Evolutionary conservation across 2,797 vertebrate genomes (phyloP).

Genomic region (Lutjanus argentimaculatus): DNA sequence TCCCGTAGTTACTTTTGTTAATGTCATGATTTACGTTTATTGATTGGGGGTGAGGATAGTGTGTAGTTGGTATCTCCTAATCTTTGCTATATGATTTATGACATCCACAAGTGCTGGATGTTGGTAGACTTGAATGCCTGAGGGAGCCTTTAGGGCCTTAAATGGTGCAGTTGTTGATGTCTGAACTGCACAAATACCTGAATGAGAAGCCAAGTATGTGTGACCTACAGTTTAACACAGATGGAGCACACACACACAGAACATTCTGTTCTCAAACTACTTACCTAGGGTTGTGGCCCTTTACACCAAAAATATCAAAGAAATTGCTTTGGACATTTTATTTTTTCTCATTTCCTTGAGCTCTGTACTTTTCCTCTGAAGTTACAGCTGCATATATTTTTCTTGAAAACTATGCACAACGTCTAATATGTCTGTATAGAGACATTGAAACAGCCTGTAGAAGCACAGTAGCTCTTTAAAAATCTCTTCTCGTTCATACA

Average conservation of each 20-base stretch:
- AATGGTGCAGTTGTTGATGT: constrained; percentile 59
- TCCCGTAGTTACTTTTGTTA: not conserved
- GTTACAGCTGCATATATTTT: constrained; percentile 4
- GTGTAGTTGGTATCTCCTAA: constrained; percentile 1
- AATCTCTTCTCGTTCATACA: not conserved
- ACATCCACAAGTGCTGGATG: constrained; percentile 1
- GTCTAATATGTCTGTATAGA: not conserved
- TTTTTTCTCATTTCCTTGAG: constrained; percentile 29
- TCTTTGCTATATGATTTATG: constrained; percentile 18
- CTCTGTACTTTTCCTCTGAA: not conserved
- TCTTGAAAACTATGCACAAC: not conserved
- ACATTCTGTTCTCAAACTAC: constrained; percentile 59
- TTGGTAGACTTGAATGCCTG: not conserved
- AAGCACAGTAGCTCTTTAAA: not conserved
- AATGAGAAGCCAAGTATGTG: constrained; percentile 54
- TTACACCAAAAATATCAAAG: constrained; percentile 37
- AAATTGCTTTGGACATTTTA: constrained; percentile 19
- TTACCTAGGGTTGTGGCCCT: constrained; percentile 10
- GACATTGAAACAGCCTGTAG: not conserved
- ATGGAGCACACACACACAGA: constrained; percentile 36
- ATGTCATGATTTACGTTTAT: constrained; percentile 11
- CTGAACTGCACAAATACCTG: constrained; percentile 54
- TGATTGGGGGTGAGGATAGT: not conserved
- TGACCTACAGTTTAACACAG: constrained; percentile 42
- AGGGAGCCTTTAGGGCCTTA: constrained; percentile 49